phyloP scores from a whole-genome alignment of 1,140 invertebrate genomes.

The Forficula auricularia region DNA sequence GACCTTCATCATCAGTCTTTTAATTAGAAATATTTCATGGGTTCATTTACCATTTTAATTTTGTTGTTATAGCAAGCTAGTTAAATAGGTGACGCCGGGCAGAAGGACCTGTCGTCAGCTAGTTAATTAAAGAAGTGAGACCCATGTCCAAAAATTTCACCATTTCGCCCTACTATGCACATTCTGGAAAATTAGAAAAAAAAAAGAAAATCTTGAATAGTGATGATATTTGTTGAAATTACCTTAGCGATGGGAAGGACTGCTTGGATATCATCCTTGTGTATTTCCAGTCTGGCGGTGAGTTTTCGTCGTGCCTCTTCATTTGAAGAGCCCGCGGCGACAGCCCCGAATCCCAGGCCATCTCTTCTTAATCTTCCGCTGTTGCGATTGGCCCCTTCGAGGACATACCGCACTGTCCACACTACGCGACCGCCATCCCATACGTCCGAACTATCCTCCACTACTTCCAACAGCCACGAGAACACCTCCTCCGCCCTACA shows the following conservation, averaged over 20 bases:
- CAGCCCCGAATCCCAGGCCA: no score
- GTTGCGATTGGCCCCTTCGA: conserved; percentile 36
- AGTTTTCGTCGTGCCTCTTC: conserved; percentile 46
- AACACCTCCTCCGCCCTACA: conserved; percentile 64
- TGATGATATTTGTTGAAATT: conserved; percentile 13
- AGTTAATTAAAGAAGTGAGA: no score
- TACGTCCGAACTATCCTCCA: conserved; percentile 53
- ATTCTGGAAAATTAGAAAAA: no score
- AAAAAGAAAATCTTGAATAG: not conserved
- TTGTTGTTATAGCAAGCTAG: no score
- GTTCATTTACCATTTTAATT: no score
- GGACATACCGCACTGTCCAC: conserved; percentile 56
- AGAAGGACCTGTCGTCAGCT: no score
- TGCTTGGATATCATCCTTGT: conserved; percentile 86
- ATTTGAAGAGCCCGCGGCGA: not conserved
- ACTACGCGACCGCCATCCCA: conserved; percentile 63
- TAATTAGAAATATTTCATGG: no score
- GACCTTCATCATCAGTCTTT: no score
- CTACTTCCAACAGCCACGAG: conserved; percentile 77
- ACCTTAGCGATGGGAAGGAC: conserved; percentile 89
- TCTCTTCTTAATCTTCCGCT: not conserved
- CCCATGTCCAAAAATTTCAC: no score
- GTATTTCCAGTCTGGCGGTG: conserved; percentile 68
- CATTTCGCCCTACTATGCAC: no score
- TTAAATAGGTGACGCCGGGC: no score